phyloP scores from a whole-genome alignment of 2,797 vertebrate species.

The Sylvia borin region DNA sequence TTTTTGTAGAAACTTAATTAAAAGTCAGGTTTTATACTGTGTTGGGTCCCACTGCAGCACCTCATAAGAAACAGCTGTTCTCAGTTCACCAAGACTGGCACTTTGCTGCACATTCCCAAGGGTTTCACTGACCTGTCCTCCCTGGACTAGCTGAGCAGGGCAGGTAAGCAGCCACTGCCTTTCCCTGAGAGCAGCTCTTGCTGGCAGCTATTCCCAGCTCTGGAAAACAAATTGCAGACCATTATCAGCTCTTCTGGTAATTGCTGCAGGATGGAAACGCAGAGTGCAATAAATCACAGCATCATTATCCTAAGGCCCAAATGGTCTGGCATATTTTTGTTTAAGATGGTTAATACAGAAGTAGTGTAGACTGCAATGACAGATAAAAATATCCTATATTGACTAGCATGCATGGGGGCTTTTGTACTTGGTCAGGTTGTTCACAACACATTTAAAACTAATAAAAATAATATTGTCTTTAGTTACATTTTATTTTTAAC shows the following conservation, averaged over 20 bases:
- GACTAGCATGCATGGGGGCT: not conserved
- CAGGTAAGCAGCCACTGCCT: constrained; percentile 15
- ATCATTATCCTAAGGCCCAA: constrained; percentile 42
- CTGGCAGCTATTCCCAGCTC: constrained; percentile 23
- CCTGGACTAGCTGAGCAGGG: not conserved
- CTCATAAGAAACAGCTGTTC: not conserved
- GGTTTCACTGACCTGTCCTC: not conserved
- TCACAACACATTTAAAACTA: not conserved
- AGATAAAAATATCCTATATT: not conserved
- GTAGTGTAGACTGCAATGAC: not conserved
- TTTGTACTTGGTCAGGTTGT: not conserved
- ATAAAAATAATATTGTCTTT: not conserved
- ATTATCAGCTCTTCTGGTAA: constrained; percentile 66
- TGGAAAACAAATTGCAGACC: constrained; percentile 62
- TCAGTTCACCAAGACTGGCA: not conserved
- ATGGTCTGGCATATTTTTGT: constrained; percentile 28
- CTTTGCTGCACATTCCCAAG: not conserved
- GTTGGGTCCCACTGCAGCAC: not conserved
- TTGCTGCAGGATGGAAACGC: constrained; percentile 42
- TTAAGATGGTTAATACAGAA: constrained; percentile 17
- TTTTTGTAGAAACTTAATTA: not conserved
- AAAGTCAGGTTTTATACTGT: not conserved
- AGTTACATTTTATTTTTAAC: not conserved
- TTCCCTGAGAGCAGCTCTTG: not conserved
- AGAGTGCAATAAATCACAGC: constrained; percentile 55